A percentile compares a stretch with the other conserved stretches of the same genome.
These are phyloP conservation scores for Drosophila nigrodunni DNA, from an alignment of 1,140 invertebrate species.

Conservation along the genomic window DNA sequence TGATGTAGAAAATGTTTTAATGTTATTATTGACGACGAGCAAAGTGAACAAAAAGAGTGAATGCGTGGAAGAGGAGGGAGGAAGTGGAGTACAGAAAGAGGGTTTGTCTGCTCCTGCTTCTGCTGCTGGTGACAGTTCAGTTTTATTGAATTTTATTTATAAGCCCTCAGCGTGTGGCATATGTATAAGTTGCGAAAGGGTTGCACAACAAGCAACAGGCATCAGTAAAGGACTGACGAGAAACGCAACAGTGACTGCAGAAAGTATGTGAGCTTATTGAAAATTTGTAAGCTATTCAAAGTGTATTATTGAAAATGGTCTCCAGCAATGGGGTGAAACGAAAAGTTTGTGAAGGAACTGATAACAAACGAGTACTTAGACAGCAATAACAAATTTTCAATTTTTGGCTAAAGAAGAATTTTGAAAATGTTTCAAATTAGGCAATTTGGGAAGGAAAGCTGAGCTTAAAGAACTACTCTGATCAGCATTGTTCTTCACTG, in stretches of 20 bases:
- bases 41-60: no score
- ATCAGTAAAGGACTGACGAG: conserved; percentile 3
- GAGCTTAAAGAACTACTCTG: background rate
- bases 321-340: background rate
- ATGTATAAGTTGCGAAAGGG: conserved; percentile 32
- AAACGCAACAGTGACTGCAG: conserved; percentile 29
- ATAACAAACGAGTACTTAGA: background rate
- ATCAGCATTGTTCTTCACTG: no score
- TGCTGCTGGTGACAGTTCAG: conserved; percentile 72
- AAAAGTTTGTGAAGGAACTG: background rate
- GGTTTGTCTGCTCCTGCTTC: conserved; percentile 13
- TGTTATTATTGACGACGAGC: conserved; percentile 68
- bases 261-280: conserved; percentile 32
- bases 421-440: background rate
- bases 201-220: conserved; percentile 61
- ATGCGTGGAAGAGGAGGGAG: background rate
- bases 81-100: background rate
- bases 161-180: conserved; percentile 31
- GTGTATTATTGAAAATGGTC: conserved; percentile 26
- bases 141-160: conserved; percentile 74
- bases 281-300: conserved; percentile 37
- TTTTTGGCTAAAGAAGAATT: background rate
- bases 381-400: background rate
- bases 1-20: conserved; percentile 81
- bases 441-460: background rate